Base-by-base conservation (phyloP, 2,797 vertebrate species). In the Danio aesculapii region DNA sequence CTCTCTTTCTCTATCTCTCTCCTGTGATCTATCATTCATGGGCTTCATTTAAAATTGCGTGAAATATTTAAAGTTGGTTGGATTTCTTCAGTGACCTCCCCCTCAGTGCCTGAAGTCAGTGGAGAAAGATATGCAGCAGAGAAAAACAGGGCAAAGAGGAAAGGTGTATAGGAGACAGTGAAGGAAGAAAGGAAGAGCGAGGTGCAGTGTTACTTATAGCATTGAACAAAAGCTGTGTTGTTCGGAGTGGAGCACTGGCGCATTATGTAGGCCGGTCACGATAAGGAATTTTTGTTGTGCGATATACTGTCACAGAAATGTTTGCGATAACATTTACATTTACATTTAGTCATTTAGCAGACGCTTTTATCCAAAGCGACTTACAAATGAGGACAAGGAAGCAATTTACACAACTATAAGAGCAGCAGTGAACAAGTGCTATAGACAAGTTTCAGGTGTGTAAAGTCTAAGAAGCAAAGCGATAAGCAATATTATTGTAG, bases 21-120 rank as follows among this genome's bases (percentile, higher is more conserved):
- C 87, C 86, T 94, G 87, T 93, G 92, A 94, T 94, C 92, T 93
- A 94, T 95, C 88, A 94, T 95, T 95, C 91, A 95, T 95, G 90
- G 84, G 78, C 44, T 93, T 95, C 93, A 93, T 94, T 94, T 94
- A 92, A 94, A 93, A 93, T 92, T 88, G 91, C 87, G 90, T 95
- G 88, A 94, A 94, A 94, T 94, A 95, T 95, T 94, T 92, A 94
- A 92, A 94, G 89, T 93, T 90, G 90, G 86, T 88, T 89, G 91
- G 80, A 89, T 83, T 86, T 89, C 88, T 93, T 91, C 83, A 86
- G 90, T 90, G 93, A 94, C 94, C 92, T 93, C 90, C 81, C 67
- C 84, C 63, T 67, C 79, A 86, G 79, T 66, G 81, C 83, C 75
- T 83, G 62, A 75, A 86, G 77, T 87, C 83, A 87, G 85, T 69